Conservation (phyloP, 1,140 invertebrate genomes). For the Portunus trituberculatus region DNA sequence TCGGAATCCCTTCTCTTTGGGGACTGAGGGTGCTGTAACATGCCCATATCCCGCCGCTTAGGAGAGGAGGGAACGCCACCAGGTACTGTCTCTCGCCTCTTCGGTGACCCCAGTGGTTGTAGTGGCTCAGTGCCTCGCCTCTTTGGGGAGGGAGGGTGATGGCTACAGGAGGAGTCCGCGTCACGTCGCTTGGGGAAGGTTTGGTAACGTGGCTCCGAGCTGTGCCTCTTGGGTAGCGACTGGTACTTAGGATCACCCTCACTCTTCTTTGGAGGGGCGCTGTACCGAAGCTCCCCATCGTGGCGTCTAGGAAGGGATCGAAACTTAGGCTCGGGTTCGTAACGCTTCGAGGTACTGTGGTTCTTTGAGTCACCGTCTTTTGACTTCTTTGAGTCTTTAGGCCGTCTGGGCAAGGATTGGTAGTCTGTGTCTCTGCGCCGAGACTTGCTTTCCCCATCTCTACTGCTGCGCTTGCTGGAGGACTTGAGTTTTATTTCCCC, state of each 20-base stretch:
- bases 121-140: conserved; percentile 32
- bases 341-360: conserved; percentile 62
- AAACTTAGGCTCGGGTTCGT: conserved; percentile 71
- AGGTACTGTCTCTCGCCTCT: conserved; percentile 36
- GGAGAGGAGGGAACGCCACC: conserved; percentile 49
- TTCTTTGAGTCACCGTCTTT: conserved; percentile 68
- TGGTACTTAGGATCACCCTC: conserved; percentile 70
- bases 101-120: conserved; percentile 41
- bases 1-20: conserved; percentile 62
- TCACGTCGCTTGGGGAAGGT: conserved; percentile 64
- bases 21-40: conserved; percentile 31
- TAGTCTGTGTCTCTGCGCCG: conserved; percentile 64
- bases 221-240: conserved; percentile 64
- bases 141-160: conserved; percentile 57
- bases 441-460: conserved; percentile 63
- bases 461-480: conserved; percentile 57
- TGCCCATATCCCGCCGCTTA: conserved; percentile 49
- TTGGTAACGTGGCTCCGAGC: conserved; percentile 50
- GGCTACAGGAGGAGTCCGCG: conserved; percentile 8
- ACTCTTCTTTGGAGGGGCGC: background rate
- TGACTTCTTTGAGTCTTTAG: conserved; percentile 64
- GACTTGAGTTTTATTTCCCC: conserved; percentile 69
- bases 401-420: conserved; percentile 60
- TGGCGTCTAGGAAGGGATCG: conserved; percentile 65
- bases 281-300: conserved; percentile 54